Conservation (phyloP, 2,113 vertebrate genomes). For the Mohoua ochrocephala region DNA sequence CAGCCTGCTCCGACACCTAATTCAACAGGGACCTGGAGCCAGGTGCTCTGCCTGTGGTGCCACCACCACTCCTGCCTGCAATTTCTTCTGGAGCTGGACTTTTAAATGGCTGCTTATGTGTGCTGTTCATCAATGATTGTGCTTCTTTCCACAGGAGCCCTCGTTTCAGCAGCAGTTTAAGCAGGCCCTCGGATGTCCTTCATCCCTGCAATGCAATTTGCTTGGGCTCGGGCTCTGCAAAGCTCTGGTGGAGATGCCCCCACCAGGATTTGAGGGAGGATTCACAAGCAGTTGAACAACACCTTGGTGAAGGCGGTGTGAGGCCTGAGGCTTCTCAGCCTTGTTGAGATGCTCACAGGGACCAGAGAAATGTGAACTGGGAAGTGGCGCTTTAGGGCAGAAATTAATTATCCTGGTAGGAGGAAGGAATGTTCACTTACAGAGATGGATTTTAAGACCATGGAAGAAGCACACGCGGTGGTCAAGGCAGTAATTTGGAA, state of each 20-base stretch:
- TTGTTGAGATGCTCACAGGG: not conserved
- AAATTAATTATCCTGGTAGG: not conserved
- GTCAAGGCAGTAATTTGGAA: not conserved
- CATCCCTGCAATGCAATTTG: not conserved
- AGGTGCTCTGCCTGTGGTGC: fast-evolving
- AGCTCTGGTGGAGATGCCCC: not conserved
- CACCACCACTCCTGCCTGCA: not conserved
- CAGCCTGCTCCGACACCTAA: not conserved
- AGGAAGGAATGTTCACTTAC: not conserved
- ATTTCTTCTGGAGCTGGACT: not conserved
- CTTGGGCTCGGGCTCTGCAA: fast-evolving
- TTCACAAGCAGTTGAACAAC: not conserved
- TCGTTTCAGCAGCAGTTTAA: not conserved
- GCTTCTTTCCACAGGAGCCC: not conserved
- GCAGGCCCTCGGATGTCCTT: not conserved
- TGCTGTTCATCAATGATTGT: not conserved
- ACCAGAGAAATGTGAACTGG: not conserved
- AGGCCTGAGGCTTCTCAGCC: not conserved
- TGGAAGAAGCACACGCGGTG: not conserved
- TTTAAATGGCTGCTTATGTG: not conserved
- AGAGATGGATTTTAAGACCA: not conserved
- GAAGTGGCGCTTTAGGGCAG: not conserved
- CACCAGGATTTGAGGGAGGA: not conserved
- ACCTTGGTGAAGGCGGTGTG: fast-evolving
- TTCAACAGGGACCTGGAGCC: not conserved